Percentiles rank a stretch among this genome's conserved stretches.
Conservation (phyloP, 2,113 vertebrate genomes). For the Istiophorus platypterus region DNA sequence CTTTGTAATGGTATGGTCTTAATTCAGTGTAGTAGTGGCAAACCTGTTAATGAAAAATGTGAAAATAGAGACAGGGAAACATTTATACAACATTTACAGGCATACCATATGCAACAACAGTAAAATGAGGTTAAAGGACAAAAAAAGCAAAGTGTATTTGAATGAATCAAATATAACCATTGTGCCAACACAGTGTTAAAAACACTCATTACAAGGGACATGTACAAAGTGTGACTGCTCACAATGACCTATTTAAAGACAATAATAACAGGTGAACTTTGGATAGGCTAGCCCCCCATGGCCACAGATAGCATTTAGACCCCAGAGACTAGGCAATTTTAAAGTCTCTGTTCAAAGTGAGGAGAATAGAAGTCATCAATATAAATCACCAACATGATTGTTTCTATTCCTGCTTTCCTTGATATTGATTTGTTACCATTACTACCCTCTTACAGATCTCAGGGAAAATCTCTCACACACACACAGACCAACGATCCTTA, state of each 20-base stretch:
- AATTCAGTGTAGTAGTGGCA: not conserved
- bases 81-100: too few species aligned
- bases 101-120: too few species aligned
- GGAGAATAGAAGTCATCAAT: conserved; percentile 17
- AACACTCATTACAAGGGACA: not conserved
- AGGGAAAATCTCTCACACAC: conserved; percentile 20
- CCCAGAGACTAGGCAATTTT: too few species aligned
- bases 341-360: conserved; percentile 21
- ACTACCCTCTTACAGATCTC: conserved; percentile 35
- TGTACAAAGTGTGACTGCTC: conserved; percentile 8
- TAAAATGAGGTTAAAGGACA: too few species aligned
- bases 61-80: not conserved
- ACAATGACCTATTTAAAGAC: conserved; percentile 54
- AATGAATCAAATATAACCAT: too few species aligned
- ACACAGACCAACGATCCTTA: conserved; percentile 30
- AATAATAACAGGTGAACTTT: conserved; percentile 34
- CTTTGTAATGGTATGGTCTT: not conserved
- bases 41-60: not conserved
- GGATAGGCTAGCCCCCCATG: not conserved
- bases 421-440: conserved; percentile 61
- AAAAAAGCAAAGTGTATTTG: too few species aligned
- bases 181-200: too few species aligned
- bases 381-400: conserved; percentile 37
- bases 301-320: conserved; percentile 1
- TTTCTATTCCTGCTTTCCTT: conserved; percentile 41